Evolutionary conservation across 30 jellyfish, hydroid and myxozoan genomes (phyloP).

Genomic region (Aurelia aurita): DNA sequence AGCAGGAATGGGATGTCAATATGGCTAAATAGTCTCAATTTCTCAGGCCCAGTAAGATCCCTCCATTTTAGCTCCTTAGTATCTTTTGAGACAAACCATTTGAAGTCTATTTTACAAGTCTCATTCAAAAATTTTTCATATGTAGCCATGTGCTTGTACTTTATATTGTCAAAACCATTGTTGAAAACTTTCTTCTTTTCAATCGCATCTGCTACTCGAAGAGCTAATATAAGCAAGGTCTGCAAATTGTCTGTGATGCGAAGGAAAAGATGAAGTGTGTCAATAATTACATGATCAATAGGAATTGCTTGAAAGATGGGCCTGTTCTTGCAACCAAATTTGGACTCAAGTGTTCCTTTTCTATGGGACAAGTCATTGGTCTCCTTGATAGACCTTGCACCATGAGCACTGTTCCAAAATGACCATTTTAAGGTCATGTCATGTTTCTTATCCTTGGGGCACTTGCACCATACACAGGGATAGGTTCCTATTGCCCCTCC

Average conservation of each 20-base stretch:
- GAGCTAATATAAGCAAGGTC: constrained; percentile 9
- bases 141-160: constrained; percentile 14
- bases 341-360: not conserved
- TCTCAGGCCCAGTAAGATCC: constrained; percentile 58
- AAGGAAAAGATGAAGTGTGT: constrained; percentile 36
- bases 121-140: constrained; percentile 21
- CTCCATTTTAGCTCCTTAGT: not conserved
- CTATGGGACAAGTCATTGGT: not conserved
- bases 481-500: constrained; percentile 27
- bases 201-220: constrained; percentile 10
- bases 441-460: constrained; percentile 11
- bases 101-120: not conserved
- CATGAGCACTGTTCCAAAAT: not conserved
- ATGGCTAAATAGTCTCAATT: constrained; percentile 3
- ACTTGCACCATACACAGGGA: constrained; percentile 57
- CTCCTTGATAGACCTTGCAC: constrained; percentile 15
- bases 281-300: constrained; percentile 17
- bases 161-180: not conserved
- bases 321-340: constrained; percentile 13
- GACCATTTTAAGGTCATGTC: constrained; percentile 30
- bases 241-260: constrained; percentile 19
- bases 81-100: constrained; percentile 15
- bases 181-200: not conserved
- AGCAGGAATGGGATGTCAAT: constrained; percentile 7
- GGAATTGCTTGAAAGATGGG: constrained; percentile 33